Evolutionary conservation across 2,113 vertebrate genomes (phyloP), one percentile per base, ranked within the genome.

Genomic region (Erythrocercus mccallii): DNA sequence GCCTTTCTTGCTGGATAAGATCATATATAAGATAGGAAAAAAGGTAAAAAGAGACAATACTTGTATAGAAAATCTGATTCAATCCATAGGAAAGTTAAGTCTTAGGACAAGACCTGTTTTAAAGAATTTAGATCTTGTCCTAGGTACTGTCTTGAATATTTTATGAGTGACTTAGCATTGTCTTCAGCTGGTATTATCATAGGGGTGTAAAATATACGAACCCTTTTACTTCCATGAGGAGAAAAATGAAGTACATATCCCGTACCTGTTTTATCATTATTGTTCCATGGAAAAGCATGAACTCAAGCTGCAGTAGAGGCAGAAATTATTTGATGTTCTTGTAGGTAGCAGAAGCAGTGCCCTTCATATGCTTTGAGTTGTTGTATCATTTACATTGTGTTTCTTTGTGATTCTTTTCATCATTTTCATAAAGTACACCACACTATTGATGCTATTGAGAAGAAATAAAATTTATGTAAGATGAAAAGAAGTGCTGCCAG

Each of bases 401-500:
- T 93, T 78, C 65, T 91, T 96, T 87, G 40, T 92, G 95, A 82
- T 97, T 90, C 96, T 97, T 98, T 98, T 97, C 97, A 97, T 98
- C 97, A 87, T 96, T 97, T 98, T 97, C 88, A 56, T 98, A 94
- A 97, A 95, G 96, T 97, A 97, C 96, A 98, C 97, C 96, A 95
- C 95, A 94, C 97, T 47, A 47, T 79, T 97, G 96, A 98, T 98
- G 97, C 96, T 96, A 92, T 92, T 95, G 97, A 96, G 97, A 97
- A 97, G 96, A 97, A 96, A 97, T 97, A 69, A 93, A 96, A 97
- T 97, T 92, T 96, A 94, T 96, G 88, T 97, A 76, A 95, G 97
- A 98, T 97, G 81, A 98, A 97, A 98, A 98, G 97, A 98, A 98
- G 97, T 97, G 95, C 88, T 97, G 97, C 96, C 97, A 97, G 86